Conservation (phyloP, 2,113 vertebrate genomes). For the Gobio gobio region DNA sequence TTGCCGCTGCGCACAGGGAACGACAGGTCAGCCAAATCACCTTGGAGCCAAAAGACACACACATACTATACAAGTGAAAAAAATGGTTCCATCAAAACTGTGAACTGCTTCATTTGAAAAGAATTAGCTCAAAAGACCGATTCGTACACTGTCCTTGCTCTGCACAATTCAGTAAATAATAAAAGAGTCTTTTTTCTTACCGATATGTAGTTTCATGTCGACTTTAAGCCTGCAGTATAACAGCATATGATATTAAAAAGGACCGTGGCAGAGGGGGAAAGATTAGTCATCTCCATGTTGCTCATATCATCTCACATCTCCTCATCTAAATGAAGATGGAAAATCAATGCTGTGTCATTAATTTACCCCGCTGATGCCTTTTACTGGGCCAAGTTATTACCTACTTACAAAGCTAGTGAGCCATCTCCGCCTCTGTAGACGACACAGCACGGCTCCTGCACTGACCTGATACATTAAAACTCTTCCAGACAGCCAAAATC, state of each 20-base stretch:
- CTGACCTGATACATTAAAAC: background rate
- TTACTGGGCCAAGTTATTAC: constrained; percentile 77
- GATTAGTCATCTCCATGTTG: constrained; percentile 75
- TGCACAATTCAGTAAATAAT: background rate
- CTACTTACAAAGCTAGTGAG: constrained; percentile 72
- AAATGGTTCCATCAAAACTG: too few species aligned
- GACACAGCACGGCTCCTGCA: constrained; percentile 9
- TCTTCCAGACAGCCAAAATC: background rate
- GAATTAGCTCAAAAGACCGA: background rate
- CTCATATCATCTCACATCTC: constrained; percentile 70
- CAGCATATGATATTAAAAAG: constrained; percentile 13
- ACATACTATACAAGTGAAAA: background rate
- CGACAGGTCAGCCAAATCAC: constrained; percentile 66
- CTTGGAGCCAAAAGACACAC: background rate
- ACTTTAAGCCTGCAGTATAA: constrained; percentile 8
- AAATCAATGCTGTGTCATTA: constrained; percentile 72
- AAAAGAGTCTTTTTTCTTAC: background rate
- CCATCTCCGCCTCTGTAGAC: constrained; percentile 60
- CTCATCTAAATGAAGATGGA: constrained; percentile 79
- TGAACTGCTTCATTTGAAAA: background rate
- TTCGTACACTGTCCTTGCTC: background rate
- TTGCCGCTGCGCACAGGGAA: constrained; percentile 71
- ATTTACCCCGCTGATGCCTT: constrained; percentile 76
- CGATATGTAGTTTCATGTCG: background rate
- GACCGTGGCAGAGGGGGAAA: constrained; percentile 51